These are phyloP conservation scores for Notechis scutatus DNA, from an alignment of 2,113 vertebrate species.

Conservation along the genomic window DNA sequence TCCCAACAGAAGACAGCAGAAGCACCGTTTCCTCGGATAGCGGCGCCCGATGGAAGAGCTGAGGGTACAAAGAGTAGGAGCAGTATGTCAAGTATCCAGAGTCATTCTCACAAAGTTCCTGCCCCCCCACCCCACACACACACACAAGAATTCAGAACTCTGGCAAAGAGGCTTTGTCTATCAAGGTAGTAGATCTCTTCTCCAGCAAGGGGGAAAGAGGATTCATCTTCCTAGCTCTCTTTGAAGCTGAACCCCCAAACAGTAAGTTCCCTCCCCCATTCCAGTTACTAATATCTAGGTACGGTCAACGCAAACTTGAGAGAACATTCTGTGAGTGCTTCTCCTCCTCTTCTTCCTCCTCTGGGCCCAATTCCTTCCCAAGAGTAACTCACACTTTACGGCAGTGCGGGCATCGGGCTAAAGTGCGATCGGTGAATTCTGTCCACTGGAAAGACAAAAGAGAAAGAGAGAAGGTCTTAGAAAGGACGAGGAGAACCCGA, in stretches of 20 bases:
- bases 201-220: not conserved
- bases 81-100: not conserved
- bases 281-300: not conserved
- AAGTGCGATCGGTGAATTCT: conserved; percentile 89
- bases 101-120: not conserved
- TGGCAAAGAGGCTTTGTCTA: not conserved
- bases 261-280: not conserved
- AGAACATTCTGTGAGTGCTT: no score
- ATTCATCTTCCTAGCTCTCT: not conserved
- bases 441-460: conserved; percentile 75
- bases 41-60: conserved; percentile 89
- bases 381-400: conserved; percentile 88
- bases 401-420: conserved; percentile 90
- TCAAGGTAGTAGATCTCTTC: no score
- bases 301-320: no score
- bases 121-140: rapidly evolving
- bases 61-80: conserved; percentile 23
- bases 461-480: rapidly evolving
- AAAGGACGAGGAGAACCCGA: not conserved
- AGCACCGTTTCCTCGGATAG: conserved; percentile 85
- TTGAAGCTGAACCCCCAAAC: not conserved
- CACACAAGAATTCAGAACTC: not conserved
- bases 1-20: conserved; percentile 87
- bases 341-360: not conserved
- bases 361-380: no score